These are phyloP conservation scores for Lepidonotus clava DNA, from an alignment of 2,888 invertebrate genomes.

Conservation along the genomic window DNA sequence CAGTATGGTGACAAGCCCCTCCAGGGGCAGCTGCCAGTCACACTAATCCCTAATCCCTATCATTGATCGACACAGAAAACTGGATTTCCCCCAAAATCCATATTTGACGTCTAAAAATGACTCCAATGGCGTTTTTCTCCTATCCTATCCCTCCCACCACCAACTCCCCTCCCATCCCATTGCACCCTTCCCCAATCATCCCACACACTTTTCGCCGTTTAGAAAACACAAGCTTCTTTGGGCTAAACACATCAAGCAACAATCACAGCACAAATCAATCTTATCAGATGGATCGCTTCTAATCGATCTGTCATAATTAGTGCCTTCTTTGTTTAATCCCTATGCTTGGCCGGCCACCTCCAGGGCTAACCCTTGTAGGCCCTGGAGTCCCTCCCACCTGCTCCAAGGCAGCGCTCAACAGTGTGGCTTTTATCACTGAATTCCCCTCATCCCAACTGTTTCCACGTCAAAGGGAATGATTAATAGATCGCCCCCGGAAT, in stretches of 20 bases:
- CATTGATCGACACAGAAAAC: neutral
- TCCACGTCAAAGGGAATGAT: neutral
- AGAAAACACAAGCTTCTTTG: too few species aligned
- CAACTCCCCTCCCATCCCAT: too few species aligned
- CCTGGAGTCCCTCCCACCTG: neutral
- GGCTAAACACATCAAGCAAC: neutral
- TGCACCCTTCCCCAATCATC: too few species aligned
- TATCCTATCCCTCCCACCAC: too few species aligned
- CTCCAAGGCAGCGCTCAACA: neutral
- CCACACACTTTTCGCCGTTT: too few species aligned
- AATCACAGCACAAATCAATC: neutral
- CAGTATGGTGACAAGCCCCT: too few species aligned
- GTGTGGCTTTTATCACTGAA: neutral
- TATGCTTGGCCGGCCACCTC: neutral
- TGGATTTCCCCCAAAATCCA: constrained; percentile 11
- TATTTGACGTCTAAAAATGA: neutral
- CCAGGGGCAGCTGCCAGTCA: too few species aligned
- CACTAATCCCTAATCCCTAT: neutral
- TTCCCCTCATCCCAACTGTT: neutral
- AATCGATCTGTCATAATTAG: constrained; percentile 17
- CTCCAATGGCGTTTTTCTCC: neutral
- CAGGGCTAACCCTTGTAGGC: neutral
- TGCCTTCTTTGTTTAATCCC: neutral
- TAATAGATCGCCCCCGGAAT: constrained; percentile 15
- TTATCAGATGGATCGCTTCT: neutral